Percentiles rank a stretch among this genome's conserved stretches.
These are phyloP conservation scores for Enchytraeus crypticus DNA, from an alignment of 2,888 invertebrate genomes.

Conservation along the genomic window DNA sequence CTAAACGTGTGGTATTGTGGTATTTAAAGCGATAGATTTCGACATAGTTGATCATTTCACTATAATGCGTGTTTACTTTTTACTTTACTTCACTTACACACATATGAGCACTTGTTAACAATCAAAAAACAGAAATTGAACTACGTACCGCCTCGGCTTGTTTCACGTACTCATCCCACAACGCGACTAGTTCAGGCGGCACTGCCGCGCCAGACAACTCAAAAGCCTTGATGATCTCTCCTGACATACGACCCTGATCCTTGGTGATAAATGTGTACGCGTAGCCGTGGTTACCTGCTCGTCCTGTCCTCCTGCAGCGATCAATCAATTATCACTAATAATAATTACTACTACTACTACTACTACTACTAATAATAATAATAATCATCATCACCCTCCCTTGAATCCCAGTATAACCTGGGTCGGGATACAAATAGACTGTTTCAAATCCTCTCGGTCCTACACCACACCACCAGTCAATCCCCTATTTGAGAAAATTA, in stretches of 20 bases:
- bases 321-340: not conserved
- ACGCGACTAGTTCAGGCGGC: slow-evolving; percentile 65
- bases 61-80: no score
- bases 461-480: no score
- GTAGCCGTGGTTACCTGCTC: slow-evolving; percentile 83
- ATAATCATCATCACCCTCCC: no score
- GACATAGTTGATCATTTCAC: no score
- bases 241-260: slow-evolving; percentile 85
- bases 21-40: no score
- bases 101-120: no score
- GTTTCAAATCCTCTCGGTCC: no score
- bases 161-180: slow-evolving; percentile 67
- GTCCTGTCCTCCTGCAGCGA: slow-evolving; percentile 53
- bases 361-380: no score
- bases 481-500: not conserved
- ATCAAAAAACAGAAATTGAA: slow-evolving; percentile 16
- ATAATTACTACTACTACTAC: not conserved
- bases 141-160: slow-evolving; percentile 82
- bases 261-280: slow-evolving; percentile 94
- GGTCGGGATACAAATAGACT: no score
- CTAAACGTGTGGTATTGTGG: no score
- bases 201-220: slow-evolving; percentile 71
- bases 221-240: slow-evolving; percentile 82
- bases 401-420: no score
- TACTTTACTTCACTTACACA: no score